phyloP scores from a whole-genome alignment of 1,140 invertebrate genomes.

The Pomacea maculata region DNA sequence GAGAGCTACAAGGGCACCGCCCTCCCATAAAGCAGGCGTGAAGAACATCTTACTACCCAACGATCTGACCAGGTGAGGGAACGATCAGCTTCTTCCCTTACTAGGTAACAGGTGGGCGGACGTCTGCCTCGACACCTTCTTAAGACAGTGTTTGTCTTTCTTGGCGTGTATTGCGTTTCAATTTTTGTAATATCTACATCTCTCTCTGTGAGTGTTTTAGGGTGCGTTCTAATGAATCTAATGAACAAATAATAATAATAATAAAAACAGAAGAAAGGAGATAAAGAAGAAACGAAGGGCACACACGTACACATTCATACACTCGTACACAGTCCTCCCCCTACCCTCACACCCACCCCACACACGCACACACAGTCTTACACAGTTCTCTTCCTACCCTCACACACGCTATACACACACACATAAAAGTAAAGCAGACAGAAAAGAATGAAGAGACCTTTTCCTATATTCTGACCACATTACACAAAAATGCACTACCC shows the following conservation, averaged over 20 bases:
- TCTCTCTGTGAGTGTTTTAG: background rate
- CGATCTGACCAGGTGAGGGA: too few relatives aligned
- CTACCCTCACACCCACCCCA: background rate
- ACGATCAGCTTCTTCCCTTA: too few relatives aligned
- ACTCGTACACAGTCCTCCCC: background rate
- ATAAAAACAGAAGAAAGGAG: too few relatives aligned
- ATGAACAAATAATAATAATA: background rate
- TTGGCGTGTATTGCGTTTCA: background rate
- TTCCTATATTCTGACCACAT: too few relatives aligned
- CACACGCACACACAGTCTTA: background rate
- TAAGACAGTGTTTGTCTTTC: background rate
- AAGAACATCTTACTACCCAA: too few relatives aligned
- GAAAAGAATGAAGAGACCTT: too few relatives aligned
- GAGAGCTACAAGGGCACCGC: too few relatives aligned
- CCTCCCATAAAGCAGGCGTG: too few relatives aligned
- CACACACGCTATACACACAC: conserved; percentile 3
- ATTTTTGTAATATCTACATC: background rate
- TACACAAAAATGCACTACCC: background rate
- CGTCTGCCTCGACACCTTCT: too few relatives aligned
- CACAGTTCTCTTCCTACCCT: background rate
- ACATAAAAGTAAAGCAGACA: background rate
- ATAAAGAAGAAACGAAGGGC: background rate
- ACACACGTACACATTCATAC: background rate
- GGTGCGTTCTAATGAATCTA: background rate
- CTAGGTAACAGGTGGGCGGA: too few relatives aligned